These are phyloP conservation scores for Herpetotheres cachinnans DNA, from an alignment of 2,113 vertebrate genomes.

Conservation along the genomic window DNA sequence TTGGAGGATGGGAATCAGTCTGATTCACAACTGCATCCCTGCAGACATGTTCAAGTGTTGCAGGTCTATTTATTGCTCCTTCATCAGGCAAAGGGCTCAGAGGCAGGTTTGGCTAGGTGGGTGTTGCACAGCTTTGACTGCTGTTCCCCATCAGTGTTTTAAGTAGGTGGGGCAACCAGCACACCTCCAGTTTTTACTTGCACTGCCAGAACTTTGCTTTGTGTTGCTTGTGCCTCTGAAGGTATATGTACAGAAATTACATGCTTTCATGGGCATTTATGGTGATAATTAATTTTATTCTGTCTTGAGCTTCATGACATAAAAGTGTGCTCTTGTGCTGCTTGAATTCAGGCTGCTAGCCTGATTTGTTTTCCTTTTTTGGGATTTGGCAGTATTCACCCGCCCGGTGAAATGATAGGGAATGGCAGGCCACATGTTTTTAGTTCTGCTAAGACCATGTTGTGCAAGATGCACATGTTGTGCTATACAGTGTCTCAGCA, in stretches of 20 bases:
- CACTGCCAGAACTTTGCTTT: background rate
- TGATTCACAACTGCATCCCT: background rate
- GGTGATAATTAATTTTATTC: background rate
- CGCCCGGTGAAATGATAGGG: background rate
- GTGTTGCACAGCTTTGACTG: background rate
- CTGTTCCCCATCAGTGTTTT: background rate
- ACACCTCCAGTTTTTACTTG: background rate
- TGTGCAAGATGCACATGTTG: background rate
- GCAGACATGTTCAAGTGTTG: background rate
- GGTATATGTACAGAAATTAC: background rate
- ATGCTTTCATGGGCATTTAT: background rate
- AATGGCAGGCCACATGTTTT: background rate
- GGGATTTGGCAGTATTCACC: background rate
- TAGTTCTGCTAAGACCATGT: background rate
- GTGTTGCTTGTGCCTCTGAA: background rate
- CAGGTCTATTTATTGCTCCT: accelerated
- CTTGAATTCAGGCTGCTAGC: background rate
- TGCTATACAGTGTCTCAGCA: background rate
- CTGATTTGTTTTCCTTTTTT: background rate
- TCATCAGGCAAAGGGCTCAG: background rate
- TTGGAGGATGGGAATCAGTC: background rate
- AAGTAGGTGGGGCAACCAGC: background rate
- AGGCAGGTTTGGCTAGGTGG: background rate
- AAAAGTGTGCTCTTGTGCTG: background rate
- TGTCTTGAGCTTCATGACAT: background rate